phyloP scores from a whole-genome alignment of 2,888 invertebrate genomes.

The Chrysolina haemoptera region DNA sequence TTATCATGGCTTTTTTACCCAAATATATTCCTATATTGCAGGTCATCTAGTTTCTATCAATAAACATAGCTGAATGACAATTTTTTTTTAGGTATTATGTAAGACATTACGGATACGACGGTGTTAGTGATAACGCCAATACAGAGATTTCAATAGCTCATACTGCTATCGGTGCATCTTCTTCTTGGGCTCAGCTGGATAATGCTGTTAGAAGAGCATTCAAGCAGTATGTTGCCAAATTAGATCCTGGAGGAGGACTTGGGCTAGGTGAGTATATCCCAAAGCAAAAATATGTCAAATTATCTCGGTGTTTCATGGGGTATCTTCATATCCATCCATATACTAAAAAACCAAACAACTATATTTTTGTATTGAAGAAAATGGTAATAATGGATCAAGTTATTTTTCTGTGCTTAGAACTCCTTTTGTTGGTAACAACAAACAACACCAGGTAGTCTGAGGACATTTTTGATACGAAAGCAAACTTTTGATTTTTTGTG shows the following conservation, averaged over 20 bases:
- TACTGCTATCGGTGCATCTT: slow-evolving; percentile 92
- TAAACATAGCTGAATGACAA: no score
- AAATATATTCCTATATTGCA: no score
- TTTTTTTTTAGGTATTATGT: slow-evolving; percentile 62
- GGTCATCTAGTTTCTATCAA: no score
- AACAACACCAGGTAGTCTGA: background rate
- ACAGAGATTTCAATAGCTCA: slow-evolving; percentile 87
- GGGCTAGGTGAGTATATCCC: slow-evolving; percentile 72
- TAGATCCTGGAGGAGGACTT: slow-evolving; percentile 93
- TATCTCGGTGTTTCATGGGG: background rate
- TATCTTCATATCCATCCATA: background rate
- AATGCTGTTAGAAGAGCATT: slow-evolving; percentile 92
- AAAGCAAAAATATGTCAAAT: background rate
- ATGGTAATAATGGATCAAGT: background rate
- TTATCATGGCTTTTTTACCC: no score
- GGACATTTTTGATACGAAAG: background rate
- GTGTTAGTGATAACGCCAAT: slow-evolving; percentile 66
- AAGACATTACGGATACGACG: slow-evolving; percentile 67
- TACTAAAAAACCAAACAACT: background rate
- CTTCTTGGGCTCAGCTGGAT: slow-evolving; percentile 96
- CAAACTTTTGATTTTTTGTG: no score
- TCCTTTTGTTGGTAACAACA: no score
- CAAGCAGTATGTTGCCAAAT: slow-evolving; percentile 92
- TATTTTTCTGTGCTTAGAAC: no score
- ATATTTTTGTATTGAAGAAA: background rate